phyloP scores from a whole-genome alignment of 2,888 invertebrate genomes.

The Harmothoe impar region DNA sequence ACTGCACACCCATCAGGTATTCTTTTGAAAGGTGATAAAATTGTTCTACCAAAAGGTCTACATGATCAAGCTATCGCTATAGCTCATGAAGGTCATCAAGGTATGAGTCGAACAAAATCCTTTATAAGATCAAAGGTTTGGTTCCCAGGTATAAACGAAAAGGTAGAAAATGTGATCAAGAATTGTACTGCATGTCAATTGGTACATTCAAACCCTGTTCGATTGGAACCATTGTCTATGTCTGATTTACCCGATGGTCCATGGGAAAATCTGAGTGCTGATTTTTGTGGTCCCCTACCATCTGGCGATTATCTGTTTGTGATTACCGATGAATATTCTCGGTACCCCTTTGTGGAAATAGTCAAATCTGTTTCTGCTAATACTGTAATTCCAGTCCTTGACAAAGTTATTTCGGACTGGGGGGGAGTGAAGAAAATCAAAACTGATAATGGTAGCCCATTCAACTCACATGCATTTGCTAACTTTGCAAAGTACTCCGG shows the following conservation, averaged over 20 bases:
- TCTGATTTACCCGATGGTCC: slow-evolving; percentile 13
- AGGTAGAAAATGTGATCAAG: too few species aligned
- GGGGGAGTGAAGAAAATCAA: not conserved
- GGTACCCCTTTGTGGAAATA: not conserved
- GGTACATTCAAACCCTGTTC: too few species aligned
- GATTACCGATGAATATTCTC: not conserved
- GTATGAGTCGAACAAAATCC: too few species aligned
- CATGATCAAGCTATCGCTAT: too few species aligned
- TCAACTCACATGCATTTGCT: slow-evolving; percentile 11
- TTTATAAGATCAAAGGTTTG: too few species aligned
- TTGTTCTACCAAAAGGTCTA: too few species aligned
- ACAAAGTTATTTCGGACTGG: slow-evolving; percentile 3
- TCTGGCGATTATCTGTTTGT: not conserved
- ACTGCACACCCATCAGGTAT: too few species aligned
- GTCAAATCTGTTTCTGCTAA: slow-evolving; percentile 4
- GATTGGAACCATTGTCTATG: not conserved
- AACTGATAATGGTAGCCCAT: slow-evolving; percentile 21
- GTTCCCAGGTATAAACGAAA: too few species aligned
- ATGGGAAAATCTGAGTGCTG: not conserved
- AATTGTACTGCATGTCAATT: too few species aligned
- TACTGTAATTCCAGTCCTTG: not conserved
- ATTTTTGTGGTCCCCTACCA: not conserved
- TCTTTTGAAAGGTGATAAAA: too few species aligned
- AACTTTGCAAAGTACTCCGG: slow-evolving; percentile 25
- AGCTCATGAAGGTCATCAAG: too few species aligned